Percentiles rank a stretch among this genome's conserved stretches.
Evolutionary conservation across 2,888 invertebrate genomes (phyloP).

Genomic region (Drosophila cognata): DNA sequence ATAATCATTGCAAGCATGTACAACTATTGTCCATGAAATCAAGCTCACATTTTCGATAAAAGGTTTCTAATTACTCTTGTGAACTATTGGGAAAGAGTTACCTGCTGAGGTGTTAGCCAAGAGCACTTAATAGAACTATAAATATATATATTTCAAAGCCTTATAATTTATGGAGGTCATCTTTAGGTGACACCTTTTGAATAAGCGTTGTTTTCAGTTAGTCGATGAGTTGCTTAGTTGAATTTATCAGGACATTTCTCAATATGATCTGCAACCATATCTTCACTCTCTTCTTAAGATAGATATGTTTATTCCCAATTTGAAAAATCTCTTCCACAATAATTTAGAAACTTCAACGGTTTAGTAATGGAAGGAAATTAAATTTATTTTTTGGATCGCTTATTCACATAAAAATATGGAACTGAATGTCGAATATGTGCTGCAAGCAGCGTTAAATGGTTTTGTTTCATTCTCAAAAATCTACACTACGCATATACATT

Average conservation of each 20-base stretch:
- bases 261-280: not conserved
- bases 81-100: not conserved
- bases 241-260: not conserved
- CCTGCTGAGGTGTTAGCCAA: not conserved
- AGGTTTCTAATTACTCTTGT: conserved; percentile 55
- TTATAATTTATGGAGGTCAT: not conserved
- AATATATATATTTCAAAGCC: not conserved
- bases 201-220: not conserved
- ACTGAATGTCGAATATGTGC: not conserved
- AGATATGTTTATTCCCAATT: not conserved
- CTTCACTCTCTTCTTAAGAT: not conserved
- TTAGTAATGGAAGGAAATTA: not conserved
- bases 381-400: not conserved
- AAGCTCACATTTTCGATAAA: conserved; percentile 35
- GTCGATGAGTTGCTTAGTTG: not conserved
- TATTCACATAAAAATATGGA: not conserved
- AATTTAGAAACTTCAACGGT: not conserved
- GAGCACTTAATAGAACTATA: not conserved
- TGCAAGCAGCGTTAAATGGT: not conserved
- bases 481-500: not conserved
- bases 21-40: conserved; percentile 42
- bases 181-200: not conserved
- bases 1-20: conserved; percentile 42
- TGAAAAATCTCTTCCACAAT: not conserved
- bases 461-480: too few species aligned